Base-by-base conservation (phyloP, 2,888 invertebrate genomes). In the Drosophila kambysellisi region DNA sequence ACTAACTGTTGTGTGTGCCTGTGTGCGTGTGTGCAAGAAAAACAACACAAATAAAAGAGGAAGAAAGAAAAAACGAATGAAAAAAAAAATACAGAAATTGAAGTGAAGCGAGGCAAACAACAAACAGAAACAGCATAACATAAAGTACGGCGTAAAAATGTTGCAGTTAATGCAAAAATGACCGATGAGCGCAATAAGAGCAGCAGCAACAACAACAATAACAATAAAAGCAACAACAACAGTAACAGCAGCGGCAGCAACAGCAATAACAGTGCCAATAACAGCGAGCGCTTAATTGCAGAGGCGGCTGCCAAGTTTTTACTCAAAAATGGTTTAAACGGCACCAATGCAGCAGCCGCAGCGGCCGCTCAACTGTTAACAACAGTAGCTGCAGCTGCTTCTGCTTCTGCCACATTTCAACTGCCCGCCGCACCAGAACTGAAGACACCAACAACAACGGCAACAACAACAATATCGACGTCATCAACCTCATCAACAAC, bases 181-280 rank as follows among this genome's bases (percentile, higher is more conserved):
- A 94, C 94, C 94, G 94, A 94, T 93, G 94, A 96, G 95, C 91
- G 86, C 83, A 83, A 83, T 79, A 95, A 95, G 95, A 95, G 95
- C 94, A 95, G 95, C 94, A 95, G 75, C 71, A 91, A 75, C 70
- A 81, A 60, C 70, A 79, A 52, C 61, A 81, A 51, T 56, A 83
- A 53, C 59, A 83, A 33, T 63, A 73, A 35, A 35, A 81, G 57
- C 66, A 73, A 41, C 51, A 81, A 58, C 70, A 67, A 35, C 65
- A 74, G 58, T 43, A 70, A 57, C 50, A 64, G 51, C 65, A 72
- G 39, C 53, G 74, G 32, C 35, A 69, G 33, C 54, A 79, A 58
- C 65, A 81, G 43, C 64, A 77, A 35, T 63, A 76, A 57, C 70
- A 79, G 50, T 60, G 83, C 56, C 67, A 81, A 66, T 68, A 83